Conservation (phyloP, 2,888 invertebrate genomes). For the Cremastinae sp. region DNA sequence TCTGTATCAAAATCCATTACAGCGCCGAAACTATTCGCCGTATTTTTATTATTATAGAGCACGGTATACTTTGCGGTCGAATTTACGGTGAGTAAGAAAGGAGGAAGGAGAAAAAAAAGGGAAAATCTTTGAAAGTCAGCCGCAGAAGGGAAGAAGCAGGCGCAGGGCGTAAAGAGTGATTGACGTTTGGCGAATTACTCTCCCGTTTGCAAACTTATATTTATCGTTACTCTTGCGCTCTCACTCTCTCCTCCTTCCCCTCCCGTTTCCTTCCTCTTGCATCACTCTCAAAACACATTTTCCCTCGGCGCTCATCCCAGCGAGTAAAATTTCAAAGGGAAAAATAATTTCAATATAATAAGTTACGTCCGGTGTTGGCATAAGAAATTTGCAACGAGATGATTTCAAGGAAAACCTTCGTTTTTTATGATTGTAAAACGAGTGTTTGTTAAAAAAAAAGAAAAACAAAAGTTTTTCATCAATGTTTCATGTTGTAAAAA, state of each 20-base stretch:
- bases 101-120: conserved; percentile 13
- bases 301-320: conserved; percentile 15
- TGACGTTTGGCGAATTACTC: conserved; percentile 72
- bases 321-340: too few species aligned
- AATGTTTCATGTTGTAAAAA: neutral
- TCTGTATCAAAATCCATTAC: neutral
- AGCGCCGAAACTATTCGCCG: neutral
- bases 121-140: conserved; percentile 51
- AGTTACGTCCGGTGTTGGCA: too few species aligned
- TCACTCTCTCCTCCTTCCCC: conserved; percentile 22
- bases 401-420: too few species aligned
- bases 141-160: conserved; percentile 66
- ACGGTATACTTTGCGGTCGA: conserved; percentile 13
- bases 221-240: conserved; percentile 47
- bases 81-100: conserved; percentile 5
- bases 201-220: conserved; percentile 32
- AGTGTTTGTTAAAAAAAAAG: too few species aligned
- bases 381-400: too few species aligned
- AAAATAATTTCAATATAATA: conserved; percentile 1
- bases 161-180: conserved; percentile 66
- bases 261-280: too few species aligned
- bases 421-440: too few species aligned
- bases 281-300: conserved; percentile 29
- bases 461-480: too few species aligned
- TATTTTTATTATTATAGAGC: conserved; percentile 9